Base-by-base conservation (phyloP, 2,113 vertebrate genomes). In the Nestor notabilis region DNA sequence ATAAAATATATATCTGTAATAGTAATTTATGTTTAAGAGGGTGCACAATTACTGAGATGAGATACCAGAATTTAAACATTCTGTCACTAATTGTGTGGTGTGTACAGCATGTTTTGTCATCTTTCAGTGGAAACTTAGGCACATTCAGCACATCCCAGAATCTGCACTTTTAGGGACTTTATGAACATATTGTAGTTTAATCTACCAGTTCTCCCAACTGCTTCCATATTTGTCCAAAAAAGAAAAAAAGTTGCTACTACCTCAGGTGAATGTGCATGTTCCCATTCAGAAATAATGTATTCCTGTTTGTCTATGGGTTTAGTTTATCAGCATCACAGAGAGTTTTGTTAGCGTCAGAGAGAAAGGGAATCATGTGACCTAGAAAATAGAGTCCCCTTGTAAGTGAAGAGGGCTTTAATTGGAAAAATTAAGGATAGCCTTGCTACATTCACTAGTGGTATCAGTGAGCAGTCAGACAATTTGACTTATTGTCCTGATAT, bases 141-240 rank as follows among this genome's bases (percentile, higher is more conserved):
- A 56, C 1, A 0, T 78, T 90, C 0, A 0, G 49, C 6, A 3
- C 3, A 1, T 76, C 81, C 79, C 76, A 35, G 64, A 85, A 87
- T 87, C 19, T 52, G n/a, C 23, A 31, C 35, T 49, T 91, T 95
- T 82, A 29, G 66, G 14, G 39, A 66, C 37, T 60, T 95, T 92
- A 65, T 29, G 1, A 87, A 69, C 16, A 8, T 89, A 20, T 76
- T 77, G 65, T 93, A 19, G 27, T 78, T 93, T 95, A 90, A 94
- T 15, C 12, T 82, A 85, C 27, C 66, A 77, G 11, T 83, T 95
- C 91, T 88, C 66, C 69, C 79, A 84, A 20, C 39, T 89, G 47
- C 41, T 90, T 92, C n/a, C 18, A 17, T 71, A 77, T 55, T 71
- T 81, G 50, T n/a, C 33, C 33, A 35, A 33, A 24, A 24, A 35